phyloP scores from a whole-genome alignment of 2,888 invertebrate genomes.

The Athrips mouffetella region DNA sequence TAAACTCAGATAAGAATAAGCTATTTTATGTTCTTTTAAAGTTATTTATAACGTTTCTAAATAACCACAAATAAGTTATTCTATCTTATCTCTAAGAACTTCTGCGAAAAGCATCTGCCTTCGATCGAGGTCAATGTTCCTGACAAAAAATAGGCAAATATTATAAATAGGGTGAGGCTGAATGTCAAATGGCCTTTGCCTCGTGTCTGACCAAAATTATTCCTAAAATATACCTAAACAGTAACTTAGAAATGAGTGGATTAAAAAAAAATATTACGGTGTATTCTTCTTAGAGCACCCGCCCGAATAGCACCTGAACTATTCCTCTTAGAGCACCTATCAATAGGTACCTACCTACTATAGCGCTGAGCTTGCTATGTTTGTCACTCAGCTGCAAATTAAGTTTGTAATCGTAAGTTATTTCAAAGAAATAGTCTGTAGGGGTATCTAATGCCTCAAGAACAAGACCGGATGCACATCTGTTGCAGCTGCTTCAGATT shows the following conservation, averaged over 20 bases:
- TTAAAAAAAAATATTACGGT: too few species aligned
- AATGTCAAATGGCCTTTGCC: not conserved
- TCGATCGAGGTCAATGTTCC: slow-evolving; percentile 34
- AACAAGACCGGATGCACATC: slow-evolving; percentile 3
- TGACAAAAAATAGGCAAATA: slow-evolving; percentile 25
- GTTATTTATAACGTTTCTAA: not conserved
- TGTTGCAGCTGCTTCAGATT: slow-evolving; percentile 36
- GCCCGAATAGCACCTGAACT: too few species aligned
- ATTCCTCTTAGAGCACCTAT: too few species aligned
- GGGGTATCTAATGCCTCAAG: not conserved
- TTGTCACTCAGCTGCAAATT: too few species aligned
- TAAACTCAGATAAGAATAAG: not conserved
- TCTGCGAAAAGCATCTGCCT: slow-evolving; percentile 33
- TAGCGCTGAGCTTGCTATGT: too few species aligned
- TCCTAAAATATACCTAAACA: not conserved
- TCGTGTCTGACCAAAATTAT: not conserved
- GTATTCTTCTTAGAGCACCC: too few species aligned
- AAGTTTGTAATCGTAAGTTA: too few species aligned
- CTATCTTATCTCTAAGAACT: slow-evolving; percentile 25
- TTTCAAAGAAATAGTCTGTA: too few species aligned
- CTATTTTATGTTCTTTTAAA: not conserved
- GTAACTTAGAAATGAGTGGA: too few species aligned
- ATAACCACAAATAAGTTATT: slow-evolving; percentile 23
- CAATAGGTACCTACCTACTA: too few species aligned
- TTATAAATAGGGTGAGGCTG: slow-evolving; percentile 1